Evolutionary conservation across 2,113 vertebrate genomes (phyloP), one percentile per base, ranked within the genome.

Genomic region (Lampris incognitus): DNA sequence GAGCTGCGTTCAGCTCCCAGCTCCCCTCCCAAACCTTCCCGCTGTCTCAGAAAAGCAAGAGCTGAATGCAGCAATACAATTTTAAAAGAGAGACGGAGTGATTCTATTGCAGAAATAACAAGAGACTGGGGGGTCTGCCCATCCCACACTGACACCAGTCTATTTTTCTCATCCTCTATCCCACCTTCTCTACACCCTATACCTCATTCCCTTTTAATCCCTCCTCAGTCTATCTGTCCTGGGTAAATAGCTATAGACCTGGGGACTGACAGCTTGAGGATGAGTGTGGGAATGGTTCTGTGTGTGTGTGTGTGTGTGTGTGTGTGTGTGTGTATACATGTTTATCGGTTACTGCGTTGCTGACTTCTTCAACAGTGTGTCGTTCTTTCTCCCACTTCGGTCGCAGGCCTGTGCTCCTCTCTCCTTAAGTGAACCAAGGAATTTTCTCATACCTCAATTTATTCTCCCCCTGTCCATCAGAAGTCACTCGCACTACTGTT

Each of bases 351-450:
- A 37, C 63, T 59, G 37, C 61, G 58, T 72, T 48, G 24, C 62
- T 6, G 37, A 68, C 44, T 69, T 72, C 52, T 42, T 65, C 57
- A 50, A 59, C 68, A 65, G 39, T 36, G 24, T 58, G 38, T 70
- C 66, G 36, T 60, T 64, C 62, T 39, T 51, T 69, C 55, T 65
- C 57, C 63, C 55, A 46, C 41, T 38, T 36, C 50, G 54, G 51
- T 66, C 36, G 5, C 44, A 62, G 55, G 51, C 59, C 68, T 65
- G 51, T 11, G 24, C 58, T 74, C 58, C 48, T 2, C 46, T 41
- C 42, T 36, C 61, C 6, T 67, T 74, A 61, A 65, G 64, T 75
- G 81, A 91, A 85, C 69, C 66, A 64, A 60, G 63, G 62, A 78
- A 24, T 83, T 89, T 84, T 68, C 68, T 73, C 68, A 51, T 49